Evolutionary conservation across 1,140 invertebrate genomes (phyloP).

Genomic region (Neodiprion virginianus): DNA sequence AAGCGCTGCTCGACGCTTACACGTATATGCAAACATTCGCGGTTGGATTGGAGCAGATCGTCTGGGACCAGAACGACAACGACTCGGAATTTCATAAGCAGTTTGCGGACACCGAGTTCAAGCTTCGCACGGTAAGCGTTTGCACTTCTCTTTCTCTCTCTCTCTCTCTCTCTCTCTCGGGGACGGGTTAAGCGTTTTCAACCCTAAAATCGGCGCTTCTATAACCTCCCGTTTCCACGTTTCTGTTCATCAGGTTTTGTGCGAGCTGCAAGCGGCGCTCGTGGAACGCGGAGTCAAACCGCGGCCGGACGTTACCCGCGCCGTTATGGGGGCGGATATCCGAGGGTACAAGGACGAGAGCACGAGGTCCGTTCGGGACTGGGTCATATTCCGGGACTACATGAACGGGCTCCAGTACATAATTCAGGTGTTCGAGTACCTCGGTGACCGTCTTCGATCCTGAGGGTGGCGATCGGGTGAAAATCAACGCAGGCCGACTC

Average conservation of each 20-base stretch:
- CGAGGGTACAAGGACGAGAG: constrained; percentile 58
- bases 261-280: constrained; percentile 66
- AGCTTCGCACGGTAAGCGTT: constrained; percentile 64
- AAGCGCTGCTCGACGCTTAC: constrained; percentile 64
- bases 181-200: neutral
- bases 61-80: constrained; percentile 67
- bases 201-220: neutral
- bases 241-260: constrained; percentile 59
- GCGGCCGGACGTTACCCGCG: constrained; percentile 61
- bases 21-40: constrained; percentile 70
- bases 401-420: constrained; percentile 70
- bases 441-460: constrained; percentile 43
- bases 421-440: constrained; percentile 62
- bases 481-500: constrained; percentile 47
- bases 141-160: neutral
- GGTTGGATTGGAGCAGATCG: constrained; percentile 72
- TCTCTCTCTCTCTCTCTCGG: too few species aligned
- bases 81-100: constrained; percentile 59
- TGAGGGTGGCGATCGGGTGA: constrained; percentile 46
- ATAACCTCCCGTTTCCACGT: constrained; percentile 25
- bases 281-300: constrained; percentile 61
- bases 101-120: constrained; percentile 66
- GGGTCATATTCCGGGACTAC: constrained; percentile 73
- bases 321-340: constrained; percentile 64
- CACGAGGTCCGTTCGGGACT: constrained; percentile 66